phyloP scores from a whole-genome alignment of 2,797 vertebrate species.

The Neosalanx taihuensis region DNA sequence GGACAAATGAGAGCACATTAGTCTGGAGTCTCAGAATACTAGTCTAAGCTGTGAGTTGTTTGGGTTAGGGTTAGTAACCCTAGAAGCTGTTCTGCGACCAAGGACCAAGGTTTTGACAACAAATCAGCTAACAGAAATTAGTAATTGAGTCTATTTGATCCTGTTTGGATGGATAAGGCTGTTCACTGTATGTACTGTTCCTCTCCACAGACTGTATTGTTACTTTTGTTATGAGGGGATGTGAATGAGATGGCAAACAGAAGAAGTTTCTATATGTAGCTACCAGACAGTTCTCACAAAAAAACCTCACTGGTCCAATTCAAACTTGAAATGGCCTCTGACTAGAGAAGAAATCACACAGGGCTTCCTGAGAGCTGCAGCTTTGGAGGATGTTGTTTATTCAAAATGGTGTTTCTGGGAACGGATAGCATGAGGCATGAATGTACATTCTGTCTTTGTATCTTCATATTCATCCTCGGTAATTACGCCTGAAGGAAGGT shows the following conservation, averaged over 20 bases:
- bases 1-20: too few relatives aligned
- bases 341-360: constrained; percentile 25
- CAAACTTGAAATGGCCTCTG: too few relatives aligned
- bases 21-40: too few relatives aligned
- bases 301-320: not conserved
- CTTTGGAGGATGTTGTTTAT: not conserved
- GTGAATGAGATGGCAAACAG: not conserved
- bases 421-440: not conserved
- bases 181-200: too few relatives aligned
- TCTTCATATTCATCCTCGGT: constrained; percentile 3
- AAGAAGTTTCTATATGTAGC: not conserved
- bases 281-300: not conserved
- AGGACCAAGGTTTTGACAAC: too few relatives aligned
- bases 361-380: constrained; percentile 2
- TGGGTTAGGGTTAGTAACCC: too few relatives aligned
- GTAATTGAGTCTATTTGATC: too few relatives aligned
- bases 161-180: too few relatives aligned
- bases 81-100: not conserved
- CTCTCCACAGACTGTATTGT: not conserved
- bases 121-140: too few relatives aligned
- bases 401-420: constrained; percentile 4
- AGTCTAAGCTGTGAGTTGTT: not conserved
- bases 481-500: constrained; percentile 30
- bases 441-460: constrained; percentile 26
- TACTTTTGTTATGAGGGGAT: not conserved